Evolutionary conservation across 1,140 invertebrate genomes (phyloP), one percentile per base, ranked within the genome.

Genomic region (Lasaia peninsularis): DNA sequence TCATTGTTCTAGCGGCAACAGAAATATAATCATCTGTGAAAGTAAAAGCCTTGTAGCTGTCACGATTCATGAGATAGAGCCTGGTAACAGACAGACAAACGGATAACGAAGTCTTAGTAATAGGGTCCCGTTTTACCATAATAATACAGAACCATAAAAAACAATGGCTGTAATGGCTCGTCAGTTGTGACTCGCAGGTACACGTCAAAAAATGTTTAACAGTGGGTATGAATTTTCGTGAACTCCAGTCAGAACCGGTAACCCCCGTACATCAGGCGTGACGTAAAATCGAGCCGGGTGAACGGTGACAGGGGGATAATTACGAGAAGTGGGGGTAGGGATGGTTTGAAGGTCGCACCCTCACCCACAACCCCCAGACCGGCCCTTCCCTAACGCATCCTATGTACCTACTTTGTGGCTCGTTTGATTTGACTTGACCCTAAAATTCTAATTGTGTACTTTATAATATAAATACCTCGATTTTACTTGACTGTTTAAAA

Each of bases 291-390:
- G 37, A 18, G 37, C 16, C 16, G 37, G 14, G 37, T 40, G 37
- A 40, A 40, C 37, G 37, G 16, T 18, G 37, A 18, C 37, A 40
- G 37, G 37, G 37, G 16, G 37, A 40, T 40, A 40, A 40, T 40
- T 40, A 40, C 37, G 37, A 16, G 16, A 40, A 7, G 16, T 8
- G 3, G 37, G 37, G 16, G 37, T 40, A 14, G 34, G 34, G 2
- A 2, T 9, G 37, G 12, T 40, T 40, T 40, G 37, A 40, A 40
- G 37, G 37, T 40, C 37, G 37, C 37, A 40, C 37, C 37, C 37
- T 40, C 12, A 16, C 16, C 37, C 37, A 14, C 37, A 40, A 12
- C 37, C 12, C 16, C 14, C 37, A 40, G 37, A 40, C 37, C 37
- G 4, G 24, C 4, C 7, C 37, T 16, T 14, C 12, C 12, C 14